Evolutionary conservation across 2,113 vertebrate species (phyloP).

Genomic region (Manacus vitellinus): DNA sequence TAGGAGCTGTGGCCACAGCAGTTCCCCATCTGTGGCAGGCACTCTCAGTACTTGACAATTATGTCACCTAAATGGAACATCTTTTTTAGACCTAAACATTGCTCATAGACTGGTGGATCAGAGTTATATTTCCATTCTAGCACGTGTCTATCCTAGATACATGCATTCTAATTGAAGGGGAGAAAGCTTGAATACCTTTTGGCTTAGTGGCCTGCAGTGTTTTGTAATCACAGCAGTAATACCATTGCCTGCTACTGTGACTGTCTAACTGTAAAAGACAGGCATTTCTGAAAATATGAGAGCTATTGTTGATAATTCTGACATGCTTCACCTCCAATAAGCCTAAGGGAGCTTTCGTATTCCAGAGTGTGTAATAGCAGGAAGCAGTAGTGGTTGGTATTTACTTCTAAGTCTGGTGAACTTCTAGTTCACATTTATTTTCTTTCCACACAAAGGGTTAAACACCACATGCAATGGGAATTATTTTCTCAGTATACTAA

Average conservation of each 20-base stretch:
- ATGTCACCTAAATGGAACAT: conserved; percentile 16
- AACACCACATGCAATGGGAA: not conserved
- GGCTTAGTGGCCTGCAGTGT: not conserved
- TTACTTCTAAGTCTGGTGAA: not conserved
- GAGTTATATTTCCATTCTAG: not conserved
- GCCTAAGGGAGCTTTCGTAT: not conserved
- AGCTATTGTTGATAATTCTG: not conserved
- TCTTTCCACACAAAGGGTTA: not conserved
- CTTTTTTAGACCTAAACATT: conserved; percentile 44
- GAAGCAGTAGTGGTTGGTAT: not conserved
- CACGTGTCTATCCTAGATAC: not conserved
- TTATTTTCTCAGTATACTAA: not conserved
- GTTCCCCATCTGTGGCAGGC: conserved; percentile 42
- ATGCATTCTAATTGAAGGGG: not conserved
- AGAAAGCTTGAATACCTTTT: not conserved
- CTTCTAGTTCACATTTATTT: not conserved
- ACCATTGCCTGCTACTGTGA: not conserved
- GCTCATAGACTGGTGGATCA: conserved; percentile 1
- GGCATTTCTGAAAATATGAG: not conserved
- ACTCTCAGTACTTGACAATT: not conserved
- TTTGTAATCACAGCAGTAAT: not conserved
- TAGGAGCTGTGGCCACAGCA: conserved; percentile 9
- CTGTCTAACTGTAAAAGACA: not conserved
- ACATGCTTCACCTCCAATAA: not conserved
- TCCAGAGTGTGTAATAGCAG: not conserved